Base-by-base conservation (phyloP, 2,113 vertebrate species). In the Benitochromis conjunctus region DNA sequence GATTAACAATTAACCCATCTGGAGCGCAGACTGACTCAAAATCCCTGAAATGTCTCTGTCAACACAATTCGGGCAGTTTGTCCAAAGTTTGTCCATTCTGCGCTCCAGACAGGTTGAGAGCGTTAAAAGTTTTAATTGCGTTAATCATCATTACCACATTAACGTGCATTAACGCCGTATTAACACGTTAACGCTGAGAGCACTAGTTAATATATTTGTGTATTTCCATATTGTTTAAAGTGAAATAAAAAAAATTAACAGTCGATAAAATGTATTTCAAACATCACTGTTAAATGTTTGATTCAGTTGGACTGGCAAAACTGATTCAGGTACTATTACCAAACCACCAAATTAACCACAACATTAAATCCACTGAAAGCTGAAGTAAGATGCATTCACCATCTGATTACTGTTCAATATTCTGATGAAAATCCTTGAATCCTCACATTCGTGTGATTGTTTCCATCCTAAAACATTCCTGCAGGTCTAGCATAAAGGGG, bases 321-420 rank as follows among this genome's bases (percentile, higher is more conserved):
- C 14, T 48, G 13, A 14, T 16, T 26, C 26, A 26, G 26, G 26
- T 16, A 46, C 43, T 13, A 46, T 46, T 14, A 46, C 43, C 43
- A 48, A 48, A 48, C 46, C 14, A 48, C 43, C 43, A 4, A 12
- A 11, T 5, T 43, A 12, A 4, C 43, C 46, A 48, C 43, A 46
- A 46, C 43, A 46, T 46, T 13, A 46, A 46, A 46, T 13, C 43
- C 43, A 14, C 13, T 46, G 6, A 13, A 46, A 48, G 21, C 66
- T 74, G 41, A 74, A 48, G 38, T 0, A 71, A 18, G 0, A 71
- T 16, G 0, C 14, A 29, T 29, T 1, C 14, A 48, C 29, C 43
- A 51, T 19, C 6, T 51, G 16, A 74, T 74, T 74, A 74, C 43
- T 48, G 18, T 46, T 48, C 24, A 48, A 48, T 48, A 46, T 46